Conservation (phyloP, 2,888 invertebrate species). For the Deilephila elpenor region DNA sequence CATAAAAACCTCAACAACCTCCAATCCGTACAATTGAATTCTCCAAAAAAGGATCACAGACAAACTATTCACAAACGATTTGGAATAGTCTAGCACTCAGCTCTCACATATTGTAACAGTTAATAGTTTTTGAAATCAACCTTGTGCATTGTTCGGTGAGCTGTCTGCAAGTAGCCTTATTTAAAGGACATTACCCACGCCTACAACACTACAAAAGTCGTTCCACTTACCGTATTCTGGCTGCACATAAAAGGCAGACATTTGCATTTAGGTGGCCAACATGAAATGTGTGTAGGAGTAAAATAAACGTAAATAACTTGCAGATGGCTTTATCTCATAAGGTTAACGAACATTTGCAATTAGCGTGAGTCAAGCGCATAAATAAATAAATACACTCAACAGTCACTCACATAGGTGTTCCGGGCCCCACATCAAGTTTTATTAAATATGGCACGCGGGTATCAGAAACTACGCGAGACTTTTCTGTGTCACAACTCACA, state of each 20-base stretch:
- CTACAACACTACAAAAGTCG: conserved; percentile 38
- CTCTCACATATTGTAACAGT: conserved; percentile 3
- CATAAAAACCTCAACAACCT: too few species aligned
- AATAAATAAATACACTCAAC: too few species aligned
- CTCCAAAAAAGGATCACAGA: background rate
- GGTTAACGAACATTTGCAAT: background rate
- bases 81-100: background rate
- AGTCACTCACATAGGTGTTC: too few species aligned
- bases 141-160: conserved; percentile 15
- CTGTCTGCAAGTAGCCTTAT: conserved; percentile 29
- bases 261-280: conserved; percentile 69
- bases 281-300: conserved; percentile 61
- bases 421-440: too few species aligned
- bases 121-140: conserved; percentile 4
- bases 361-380: background rate
- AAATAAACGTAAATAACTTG: conserved; percentile 41
- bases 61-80: background rate
- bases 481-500: too few species aligned
- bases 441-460: too few species aligned
- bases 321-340: background rate
- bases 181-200: conserved; percentile 37
- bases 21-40: too few species aligned
- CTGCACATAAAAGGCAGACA: conserved; percentile 59
- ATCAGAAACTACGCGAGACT: too few species aligned
- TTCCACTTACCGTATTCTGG: conserved; percentile 56